These are phyloP conservation scores for Acronicta leporina DNA, from an alignment of 2,888 invertebrate species.

Conservation along the genomic window DNA sequence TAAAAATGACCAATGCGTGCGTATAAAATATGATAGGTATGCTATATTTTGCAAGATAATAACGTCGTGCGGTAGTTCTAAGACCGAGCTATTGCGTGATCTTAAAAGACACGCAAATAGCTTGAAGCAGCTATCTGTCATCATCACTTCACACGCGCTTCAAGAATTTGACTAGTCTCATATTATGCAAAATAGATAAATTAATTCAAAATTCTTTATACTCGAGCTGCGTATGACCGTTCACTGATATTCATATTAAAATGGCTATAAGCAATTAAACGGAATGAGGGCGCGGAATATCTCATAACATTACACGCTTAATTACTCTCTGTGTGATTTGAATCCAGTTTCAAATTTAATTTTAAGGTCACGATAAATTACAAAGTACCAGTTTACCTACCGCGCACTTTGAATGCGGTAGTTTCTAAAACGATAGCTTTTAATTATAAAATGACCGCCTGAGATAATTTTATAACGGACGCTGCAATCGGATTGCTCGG, in stretches of 20 bases:
- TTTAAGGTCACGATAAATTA: constrained; percentile 52
- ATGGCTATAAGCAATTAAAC: constrained; percentile 49
- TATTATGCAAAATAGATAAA: constrained; percentile 42
- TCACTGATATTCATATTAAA: constrained; percentile 47
- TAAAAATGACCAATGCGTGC: constrained; percentile 14
- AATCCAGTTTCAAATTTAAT: constrained; percentile 55
- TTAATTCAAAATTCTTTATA: constrained; percentile 32
- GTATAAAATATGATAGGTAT: constrained; percentile 4
- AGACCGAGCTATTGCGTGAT: constrained; percentile 39
- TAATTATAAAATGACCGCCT: constrained; percentile 36
- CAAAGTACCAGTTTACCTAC: constrained; percentile 48
- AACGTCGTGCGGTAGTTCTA: constrained; percentile 39
- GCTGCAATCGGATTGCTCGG: constrained; percentile 30
- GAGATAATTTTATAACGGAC: constrained; percentile 27
- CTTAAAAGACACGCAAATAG: constrained; percentile 55
- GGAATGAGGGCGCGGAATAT: constrained; percentile 53
- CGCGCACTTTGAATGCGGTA: constrained; percentile 35
- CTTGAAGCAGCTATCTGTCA: constrained; percentile 59
- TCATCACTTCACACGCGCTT: constrained; percentile 58
- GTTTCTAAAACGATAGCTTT: constrained; percentile 44
- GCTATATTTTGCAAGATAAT: constrained; percentile 28
- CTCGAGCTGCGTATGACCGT: constrained; percentile 42
- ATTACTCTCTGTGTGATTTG: constrained; percentile 48
- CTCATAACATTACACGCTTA: constrained; percentile 53
- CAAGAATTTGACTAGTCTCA: constrained; percentile 42